Evolutionary conservation across 2,888 invertebrate genomes (phyloP), one percentile per base, ranked within the genome.

Genomic region (Drosophila stalkeri): DNA sequence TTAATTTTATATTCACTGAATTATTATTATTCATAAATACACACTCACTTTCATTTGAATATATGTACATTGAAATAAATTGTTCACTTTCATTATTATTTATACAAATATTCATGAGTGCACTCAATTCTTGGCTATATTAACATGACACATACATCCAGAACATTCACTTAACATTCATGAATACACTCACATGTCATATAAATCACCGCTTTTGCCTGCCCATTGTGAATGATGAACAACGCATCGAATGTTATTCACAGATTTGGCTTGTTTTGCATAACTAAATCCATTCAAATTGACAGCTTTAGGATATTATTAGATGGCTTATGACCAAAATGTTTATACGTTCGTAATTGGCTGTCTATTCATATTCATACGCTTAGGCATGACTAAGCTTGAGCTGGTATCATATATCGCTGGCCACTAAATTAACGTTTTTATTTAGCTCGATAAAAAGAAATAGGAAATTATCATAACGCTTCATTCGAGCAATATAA

Each of bases 401-500:
- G 11, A 41, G 46, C 20, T 9, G 47, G 52, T 70, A 66, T 69
- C 54, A 33, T 61, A 27, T 49, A 56, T 71, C 35, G 61, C 59
- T 73, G 71, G 59, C 64, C 39, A 78, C 54, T 80, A 80, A 80
- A 81, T 80, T 67, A 81, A 54, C 62, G 11, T 72, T 54, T 78
- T 78, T 75, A 75, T 75, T 61, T 68, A 20, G 37, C 49, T 12
- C 33, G 11, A 39, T 39, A 55, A 27, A 27, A 18, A 64, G n/a
- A 52, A 62, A 18, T 18, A 33, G 51, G 1, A 43, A 65, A 75
- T 80, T 77, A 75, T 39, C 68, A 80, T 80, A 80, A 75, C 72
- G 72, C 57, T 80, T 68, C 72, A 82, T 75, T 75, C 67, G 68
- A 62, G 66, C 77, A 84, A 86, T 54, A 54, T 86, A 81, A 82